These are phyloP conservation scores for Conger conger DNA, from an alignment of 2,113 vertebrate genomes.

Conservation along the genomic window DNA sequence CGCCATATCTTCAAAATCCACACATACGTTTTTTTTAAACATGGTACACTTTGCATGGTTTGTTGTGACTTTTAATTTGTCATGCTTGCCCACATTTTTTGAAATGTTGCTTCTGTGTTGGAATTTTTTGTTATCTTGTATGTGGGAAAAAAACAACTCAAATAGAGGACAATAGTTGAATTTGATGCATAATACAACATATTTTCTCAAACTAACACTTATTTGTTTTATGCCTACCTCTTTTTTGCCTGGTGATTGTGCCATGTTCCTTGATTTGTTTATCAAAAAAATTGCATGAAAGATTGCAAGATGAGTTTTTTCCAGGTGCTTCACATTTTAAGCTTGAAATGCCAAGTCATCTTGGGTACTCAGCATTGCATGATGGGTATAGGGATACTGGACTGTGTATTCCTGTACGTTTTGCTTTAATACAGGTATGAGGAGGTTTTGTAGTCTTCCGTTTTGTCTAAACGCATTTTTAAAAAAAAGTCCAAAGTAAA, in stretches of 20 bases:
- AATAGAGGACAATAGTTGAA: slow-evolving; percentile 43
- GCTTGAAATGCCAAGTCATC: slow-evolving; percentile 85
- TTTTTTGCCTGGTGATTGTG: slow-evolving; percentile 91
- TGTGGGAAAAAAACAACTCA: slow-evolving; percentile 38
- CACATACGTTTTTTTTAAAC: slow-evolving; percentile 78
- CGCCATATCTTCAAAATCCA: slow-evolving; percentile 71
- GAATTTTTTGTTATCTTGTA: slow-evolving; percentile 47
- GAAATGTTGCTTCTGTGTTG: slow-evolving; percentile 51
- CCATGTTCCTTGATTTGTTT: slow-evolving; percentile 62
- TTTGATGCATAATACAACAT: slow-evolving; percentile 57
- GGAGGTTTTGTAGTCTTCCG: slow-evolving; percentile 50
- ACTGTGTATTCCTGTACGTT: slow-evolving; percentile 60
- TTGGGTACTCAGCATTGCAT: slow-evolving; percentile 79
- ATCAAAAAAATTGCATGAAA: slow-evolving; percentile 75
- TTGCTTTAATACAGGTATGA: slow-evolving; percentile 51
- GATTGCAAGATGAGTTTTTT: slow-evolving; percentile 71
- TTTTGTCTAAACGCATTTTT: slow-evolving; percentile 53
- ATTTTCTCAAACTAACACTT: slow-evolving; percentile 75
- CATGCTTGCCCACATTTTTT: slow-evolving; percentile 85
- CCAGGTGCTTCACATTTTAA: slow-evolving; percentile 79
- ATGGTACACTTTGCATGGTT: slow-evolving; percentile 83
- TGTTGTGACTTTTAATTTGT: slow-evolving; percentile 76
- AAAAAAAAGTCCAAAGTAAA: slow-evolving; percentile 32
- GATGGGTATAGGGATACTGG: slow-evolving; percentile 70
- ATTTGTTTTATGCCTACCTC: slow-evolving; percentile 73